A percentile compares a stretch with the other conserved stretches of the same genome.
Conservation (phyloP, 1,140 invertebrate species). For the Drosophila leontia region DNA sequence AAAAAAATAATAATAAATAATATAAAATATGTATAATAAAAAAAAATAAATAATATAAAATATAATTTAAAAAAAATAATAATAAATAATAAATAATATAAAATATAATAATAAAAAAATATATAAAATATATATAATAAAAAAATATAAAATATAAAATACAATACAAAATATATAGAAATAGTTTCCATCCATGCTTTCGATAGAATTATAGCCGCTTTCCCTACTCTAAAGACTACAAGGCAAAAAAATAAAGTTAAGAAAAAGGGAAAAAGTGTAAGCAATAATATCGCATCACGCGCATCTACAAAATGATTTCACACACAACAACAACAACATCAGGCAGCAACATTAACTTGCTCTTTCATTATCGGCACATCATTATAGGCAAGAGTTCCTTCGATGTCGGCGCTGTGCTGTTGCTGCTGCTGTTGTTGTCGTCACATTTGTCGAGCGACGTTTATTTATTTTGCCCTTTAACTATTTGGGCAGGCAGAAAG, state of each 20-base stretch:
- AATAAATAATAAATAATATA: too few species aligned
- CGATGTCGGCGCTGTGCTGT: slow-evolving; percentile 3
- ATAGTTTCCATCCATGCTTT: not conserved
- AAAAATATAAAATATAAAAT: too few species aligned
- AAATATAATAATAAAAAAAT: too few species aligned
- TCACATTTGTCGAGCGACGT: slow-evolving; percentile 56
- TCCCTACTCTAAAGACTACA: not conserved
- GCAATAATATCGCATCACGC: slow-evolving; percentile 70
- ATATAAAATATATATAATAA: too few species aligned
- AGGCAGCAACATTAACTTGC: slow-evolving; percentile 48
- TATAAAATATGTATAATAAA: too few species aligned
- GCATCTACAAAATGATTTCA: slow-evolving; percentile 74
- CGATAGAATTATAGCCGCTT: not conserved
- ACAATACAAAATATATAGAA: too few species aligned
- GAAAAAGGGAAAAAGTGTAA: slow-evolving; percentile 38
- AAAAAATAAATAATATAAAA: too few species aligned
- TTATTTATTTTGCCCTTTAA: slow-evolving; percentile 77
- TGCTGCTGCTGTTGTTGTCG: slow-evolving; percentile 18
- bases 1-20: too few species aligned
- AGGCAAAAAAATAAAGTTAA: not conserved
- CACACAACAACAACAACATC: slow-evolving; percentile 46
- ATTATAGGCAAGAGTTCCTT: slow-evolving; percentile 45
- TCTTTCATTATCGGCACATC: slow-evolving; percentile 74
- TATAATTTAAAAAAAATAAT: too few species aligned
- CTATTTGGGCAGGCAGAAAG: slow-evolving; percentile 66